Evolutionary conservation across 1,140 invertebrate genomes (phyloP).

Genomic region (Proctacanthus coquilletti): DNA sequence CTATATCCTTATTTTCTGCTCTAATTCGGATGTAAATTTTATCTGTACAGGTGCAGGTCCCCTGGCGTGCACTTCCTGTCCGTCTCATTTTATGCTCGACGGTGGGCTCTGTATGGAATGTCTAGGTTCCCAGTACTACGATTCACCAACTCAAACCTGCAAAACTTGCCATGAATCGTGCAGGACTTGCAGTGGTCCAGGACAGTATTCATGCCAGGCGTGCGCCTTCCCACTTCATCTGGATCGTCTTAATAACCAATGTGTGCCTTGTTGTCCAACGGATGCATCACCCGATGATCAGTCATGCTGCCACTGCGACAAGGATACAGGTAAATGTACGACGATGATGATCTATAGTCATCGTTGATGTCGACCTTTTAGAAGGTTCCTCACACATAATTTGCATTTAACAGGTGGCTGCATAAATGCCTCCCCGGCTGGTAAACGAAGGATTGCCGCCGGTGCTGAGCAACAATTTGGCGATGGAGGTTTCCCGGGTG

Average conservation of each 20-base stretch:
- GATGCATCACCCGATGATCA: constrained; percentile 31
- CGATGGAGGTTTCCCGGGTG: constrained; percentile 24
- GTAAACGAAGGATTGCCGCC: constrained; percentile 53
- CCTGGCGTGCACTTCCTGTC: constrained; percentile 54
- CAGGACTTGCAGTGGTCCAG: constrained; percentile 48
- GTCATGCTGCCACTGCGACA: constrained; percentile 48
- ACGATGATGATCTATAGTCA: neutral
- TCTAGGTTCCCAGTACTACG: constrained; percentile 54
- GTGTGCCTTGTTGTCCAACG: constrained; percentile 49
- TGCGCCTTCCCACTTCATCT: constrained; percentile 47
- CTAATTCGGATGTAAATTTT: neutral
- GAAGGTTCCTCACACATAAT: no score
- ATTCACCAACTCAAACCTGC: constrained; percentile 47
- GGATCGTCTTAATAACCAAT: constrained; percentile 53
- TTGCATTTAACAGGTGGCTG: constrained; percentile 37
- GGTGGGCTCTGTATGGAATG: constrained; percentile 58
- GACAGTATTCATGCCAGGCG: constrained; percentile 48
- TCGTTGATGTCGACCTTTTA: neutral
- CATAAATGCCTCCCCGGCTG: constrained; percentile 53
- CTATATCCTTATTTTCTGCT: neutral
- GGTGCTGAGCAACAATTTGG: constrained; percentile 34
- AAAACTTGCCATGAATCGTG: constrained; percentile 51
- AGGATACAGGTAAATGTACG: constrained; percentile 41
- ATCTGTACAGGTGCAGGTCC: constrained; percentile 43
- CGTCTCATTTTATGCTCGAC: constrained; percentile 52